A percentile compares a stretch with the other conserved stretches of the same genome.
phyloP scores from a whole-genome alignment of 2,797 vertebrate genomes.

The Manis crassicaudata region DNA sequence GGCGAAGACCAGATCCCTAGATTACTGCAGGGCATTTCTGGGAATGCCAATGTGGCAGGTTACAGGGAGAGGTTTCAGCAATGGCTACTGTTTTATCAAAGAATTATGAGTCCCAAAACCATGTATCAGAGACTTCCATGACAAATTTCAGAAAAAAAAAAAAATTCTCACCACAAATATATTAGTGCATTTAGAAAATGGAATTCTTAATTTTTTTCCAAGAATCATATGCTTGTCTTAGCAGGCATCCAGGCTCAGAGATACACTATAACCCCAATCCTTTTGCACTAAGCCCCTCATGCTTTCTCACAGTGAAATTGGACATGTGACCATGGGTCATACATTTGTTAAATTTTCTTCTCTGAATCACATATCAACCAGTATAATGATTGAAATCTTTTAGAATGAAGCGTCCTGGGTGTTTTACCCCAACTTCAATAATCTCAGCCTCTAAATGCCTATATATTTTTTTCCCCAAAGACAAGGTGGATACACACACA shows the following conservation, averaged over 20 bases:
- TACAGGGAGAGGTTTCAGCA: neutral
- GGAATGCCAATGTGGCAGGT: accelerated
- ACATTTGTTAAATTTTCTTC: neutral
- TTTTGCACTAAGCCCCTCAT: neutral
- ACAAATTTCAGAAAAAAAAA: neutral
- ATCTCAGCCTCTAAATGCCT: neutral
- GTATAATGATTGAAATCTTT: neutral
- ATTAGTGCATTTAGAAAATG: neutral
- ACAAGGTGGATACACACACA: neutral
- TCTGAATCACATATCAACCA: neutral
- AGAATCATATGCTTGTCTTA: neutral
- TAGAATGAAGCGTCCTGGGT: neutral
- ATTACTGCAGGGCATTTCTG: accelerated
- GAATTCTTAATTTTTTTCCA: neutral
- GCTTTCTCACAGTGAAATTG: neutral
- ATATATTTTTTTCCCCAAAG: neutral
- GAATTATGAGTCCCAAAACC: neutral
- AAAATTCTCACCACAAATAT: neutral
- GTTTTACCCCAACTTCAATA: neutral
- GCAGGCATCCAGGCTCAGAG: neutral
- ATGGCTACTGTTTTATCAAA: neutral
- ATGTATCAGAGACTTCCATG: neutral
- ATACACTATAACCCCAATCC: too few species aligned
- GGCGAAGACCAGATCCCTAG: too few species aligned
- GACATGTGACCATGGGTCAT: accelerated